Conservation (phyloP, 2,113 vertebrate species). For the Riparia riparia region DNA sequence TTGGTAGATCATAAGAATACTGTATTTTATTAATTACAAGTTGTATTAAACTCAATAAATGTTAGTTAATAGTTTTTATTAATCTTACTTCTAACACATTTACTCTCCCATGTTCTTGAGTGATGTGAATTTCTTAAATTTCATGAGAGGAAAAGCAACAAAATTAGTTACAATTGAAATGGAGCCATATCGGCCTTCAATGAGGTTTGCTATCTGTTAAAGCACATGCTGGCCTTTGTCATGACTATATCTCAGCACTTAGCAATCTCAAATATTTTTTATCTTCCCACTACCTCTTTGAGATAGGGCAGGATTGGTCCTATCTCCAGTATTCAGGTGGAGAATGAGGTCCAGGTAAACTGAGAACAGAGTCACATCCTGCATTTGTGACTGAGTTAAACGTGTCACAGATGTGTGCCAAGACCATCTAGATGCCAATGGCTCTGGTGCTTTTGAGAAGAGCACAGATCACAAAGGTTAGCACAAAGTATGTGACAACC, state of each 20-base stretch:
- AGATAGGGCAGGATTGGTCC: not conserved
- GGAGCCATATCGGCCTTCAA: not conserved
- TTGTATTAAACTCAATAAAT: not conserved
- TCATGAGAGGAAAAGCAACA: not conserved
- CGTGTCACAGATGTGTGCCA: not conserved
- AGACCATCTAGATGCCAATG: not conserved
- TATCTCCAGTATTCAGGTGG: not conserved
- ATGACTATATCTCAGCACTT: not conserved
- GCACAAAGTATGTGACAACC: not conserved
- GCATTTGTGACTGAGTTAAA: not conserved
- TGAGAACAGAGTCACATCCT: not conserved
- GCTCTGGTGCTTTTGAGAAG: not conserved
- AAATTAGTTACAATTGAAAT: not conserved
- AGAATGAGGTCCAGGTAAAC: constrained; percentile 28
- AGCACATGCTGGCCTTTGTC: not conserved
- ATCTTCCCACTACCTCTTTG: not conserved
- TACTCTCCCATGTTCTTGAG: not conserved
- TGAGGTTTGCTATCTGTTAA: not conserved
- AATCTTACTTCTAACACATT: not conserved
- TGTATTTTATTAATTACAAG: not conserved
- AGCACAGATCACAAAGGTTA: not conserved
- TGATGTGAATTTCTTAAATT: not conserved
- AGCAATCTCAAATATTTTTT: constrained; percentile 3
- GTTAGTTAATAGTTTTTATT: not conserved
- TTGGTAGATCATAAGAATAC: not conserved